Evolutionary conservation across 2,888 invertebrate species (phyloP).

Genomic region (Cinara cedri): DNA sequence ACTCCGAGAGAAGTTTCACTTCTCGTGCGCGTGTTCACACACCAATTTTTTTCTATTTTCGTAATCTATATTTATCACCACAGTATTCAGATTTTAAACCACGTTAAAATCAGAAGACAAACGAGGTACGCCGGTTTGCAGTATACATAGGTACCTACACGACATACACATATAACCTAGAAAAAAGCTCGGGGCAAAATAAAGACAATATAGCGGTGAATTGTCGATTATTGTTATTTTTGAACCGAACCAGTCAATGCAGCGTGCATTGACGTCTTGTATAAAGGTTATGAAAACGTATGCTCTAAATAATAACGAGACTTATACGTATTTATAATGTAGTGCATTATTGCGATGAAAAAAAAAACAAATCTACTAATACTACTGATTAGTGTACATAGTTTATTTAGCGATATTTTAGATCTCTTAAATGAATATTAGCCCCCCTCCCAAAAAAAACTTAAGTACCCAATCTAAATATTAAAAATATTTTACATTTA

Average conservation of each 20-base stretch:
- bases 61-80: too few relatives aligned
- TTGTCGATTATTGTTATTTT: background rate
- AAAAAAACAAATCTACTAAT: background rate
- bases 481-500: too few relatives aligned
- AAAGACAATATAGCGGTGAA: background rate
- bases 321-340: background rate
- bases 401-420: too few relatives aligned
- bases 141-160: background rate
- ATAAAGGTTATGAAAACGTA: too few relatives aligned
- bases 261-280: too few relatives aligned
- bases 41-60: background rate
- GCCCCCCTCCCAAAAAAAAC: too few relatives aligned
- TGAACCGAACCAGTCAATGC: too few relatives aligned
- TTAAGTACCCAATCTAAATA: too few relatives aligned
- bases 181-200: constrained; percentile 7
- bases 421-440: too few relatives aligned
- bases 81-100: background rate
- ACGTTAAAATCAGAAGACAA: background rate
- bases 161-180: background rate
- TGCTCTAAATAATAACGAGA: background rate
- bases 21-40: background rate
- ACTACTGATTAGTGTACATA: too few relatives aligned
- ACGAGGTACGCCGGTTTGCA: background rate
- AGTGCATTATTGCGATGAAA: background rate
- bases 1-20: too few relatives aligned